phyloP scores from a whole-genome alignment of 2,888 invertebrate species.

The Chironomus riparius region DNA sequence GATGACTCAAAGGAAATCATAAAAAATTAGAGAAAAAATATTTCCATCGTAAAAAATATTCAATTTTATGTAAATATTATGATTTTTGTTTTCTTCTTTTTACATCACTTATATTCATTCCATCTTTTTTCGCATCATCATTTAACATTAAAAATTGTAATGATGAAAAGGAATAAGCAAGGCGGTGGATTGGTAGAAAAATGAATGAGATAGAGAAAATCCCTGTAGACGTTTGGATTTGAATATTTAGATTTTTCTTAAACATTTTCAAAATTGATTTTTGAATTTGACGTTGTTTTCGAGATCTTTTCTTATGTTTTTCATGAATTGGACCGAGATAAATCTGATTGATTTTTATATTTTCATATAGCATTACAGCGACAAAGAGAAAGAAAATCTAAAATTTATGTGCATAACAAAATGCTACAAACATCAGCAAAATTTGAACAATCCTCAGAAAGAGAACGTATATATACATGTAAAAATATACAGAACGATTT shows the following conservation, averaged over 20 bases:
- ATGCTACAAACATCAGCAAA: background rate
- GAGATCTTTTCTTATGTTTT: background rate
- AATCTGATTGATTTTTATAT: background rate
- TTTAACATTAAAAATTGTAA: background rate
- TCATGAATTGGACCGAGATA: background rate
- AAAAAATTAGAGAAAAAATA: background rate
- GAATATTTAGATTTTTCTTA: background rate
- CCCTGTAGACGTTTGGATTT: too few species aligned
- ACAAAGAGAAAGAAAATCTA: background rate
- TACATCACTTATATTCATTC: too few species aligned
- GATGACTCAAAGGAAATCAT: conserved; percentile 13
- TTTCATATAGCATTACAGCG: background rate
- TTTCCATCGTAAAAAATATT: background rate
- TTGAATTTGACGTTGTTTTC: background rate
- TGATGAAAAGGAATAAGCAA: background rate
- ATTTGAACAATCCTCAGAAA: background rate
- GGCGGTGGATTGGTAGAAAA: too few species aligned
- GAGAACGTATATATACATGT: background rate
- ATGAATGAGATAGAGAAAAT: too few species aligned
- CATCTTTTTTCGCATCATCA: background rate
- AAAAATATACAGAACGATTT: too few species aligned
- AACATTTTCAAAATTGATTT: background rate
- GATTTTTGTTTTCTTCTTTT: background rate
- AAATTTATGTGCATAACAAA: background rate
- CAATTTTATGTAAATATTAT: conserved; percentile 26